Base-by-base conservation (phyloP, 2,888 invertebrate species). In the Apotomis turbidana region DNA sequence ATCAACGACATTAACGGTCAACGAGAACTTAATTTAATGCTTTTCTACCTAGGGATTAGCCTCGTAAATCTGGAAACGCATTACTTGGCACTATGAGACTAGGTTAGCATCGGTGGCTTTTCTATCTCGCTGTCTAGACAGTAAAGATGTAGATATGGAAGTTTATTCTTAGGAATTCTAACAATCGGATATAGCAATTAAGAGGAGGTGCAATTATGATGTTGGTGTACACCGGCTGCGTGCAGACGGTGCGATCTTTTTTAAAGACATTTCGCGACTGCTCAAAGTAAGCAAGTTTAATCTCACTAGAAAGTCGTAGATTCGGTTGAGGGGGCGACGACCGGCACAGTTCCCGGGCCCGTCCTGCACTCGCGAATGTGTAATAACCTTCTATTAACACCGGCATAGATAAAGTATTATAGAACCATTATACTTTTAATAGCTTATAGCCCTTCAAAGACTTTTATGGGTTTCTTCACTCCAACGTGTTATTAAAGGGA, bases 291-390 rank as follows among this genome's bases (percentile, higher is more conserved):
- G 82, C 80, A 85, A 85, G 80, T 88, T 84, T 86, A 88, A 87
- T 88, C 84, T 86, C 84, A 87, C 90, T 92, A 92, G 92, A 93
- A 93, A 93, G 93, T 91, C 80, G 81, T 85, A 86, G 87, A 88
- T 91, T 91, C 85, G 88, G 85, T 83, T 78, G 76, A 76, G 82
- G 79, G 89, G 86, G 82, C 90, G 83, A 82, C 83, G 90, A 88
- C 90, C 90, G 85, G 80, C 85, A 83, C 86, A 85, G 81, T 84
- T 86, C 82, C 82, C 77, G 82, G 79, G 81, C 81, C 84, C 85
- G 85, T 89, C 88, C 87, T 88, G 87, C 82, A 86, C 85, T 86
- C 82, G 80, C 79, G 76, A 84, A 83, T 81, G 80, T 82, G 81
- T 84, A 83, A 82, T 78, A 82, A 71, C 74, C 76, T 41, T 78